These are phyloP conservation scores for Saimiri boliviensis DNA, from an alignment of 2,113 vertebrate genomes.

Conservation along the genomic window DNA sequence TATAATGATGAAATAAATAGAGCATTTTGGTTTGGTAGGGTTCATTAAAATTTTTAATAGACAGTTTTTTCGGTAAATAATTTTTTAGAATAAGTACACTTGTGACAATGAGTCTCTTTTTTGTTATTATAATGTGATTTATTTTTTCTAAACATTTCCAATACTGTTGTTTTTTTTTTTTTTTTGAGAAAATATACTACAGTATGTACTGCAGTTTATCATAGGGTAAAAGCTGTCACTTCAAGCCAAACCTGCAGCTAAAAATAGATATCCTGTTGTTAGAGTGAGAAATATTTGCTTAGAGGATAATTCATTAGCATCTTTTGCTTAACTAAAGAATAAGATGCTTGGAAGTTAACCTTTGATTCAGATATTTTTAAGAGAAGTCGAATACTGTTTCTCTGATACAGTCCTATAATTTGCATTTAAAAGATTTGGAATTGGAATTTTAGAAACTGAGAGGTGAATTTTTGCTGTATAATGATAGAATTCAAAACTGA, in stretches of 20 bases:
- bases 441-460: conserved; percentile 43
- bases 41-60: conserved; percentile 56
- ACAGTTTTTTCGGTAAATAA: background rate
- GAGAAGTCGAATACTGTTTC: conserved; percentile 8
- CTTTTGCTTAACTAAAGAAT: conserved; percentile 54
- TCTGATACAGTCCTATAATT: background rate
- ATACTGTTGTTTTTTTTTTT: background rate
- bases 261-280: conserved; percentile 77
- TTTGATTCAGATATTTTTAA: conserved; percentile 45
- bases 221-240: conserved; percentile 60
- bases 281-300: conserved; percentile 68
- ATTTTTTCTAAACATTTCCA: conserved; percentile 20
- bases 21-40: conserved; percentile 36
- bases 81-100: conserved; percentile 14
- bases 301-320: conserved; percentile 68
- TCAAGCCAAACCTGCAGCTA: conserved; percentile 73
- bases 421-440: background rate
- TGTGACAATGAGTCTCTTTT: conserved; percentile 37
- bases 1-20: conserved; percentile 55
- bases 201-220: conserved; percentile 65
- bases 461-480: conserved; percentile 32
- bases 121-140: conserved; percentile 22
- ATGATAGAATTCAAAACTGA: conserved; percentile 53
- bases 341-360: conserved; percentile 49
- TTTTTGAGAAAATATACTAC: conserved; percentile 56